Base-by-base conservation (phyloP, 2,888 invertebrate genomes). In the Aphelenchoides bicaudatus region DNA sequence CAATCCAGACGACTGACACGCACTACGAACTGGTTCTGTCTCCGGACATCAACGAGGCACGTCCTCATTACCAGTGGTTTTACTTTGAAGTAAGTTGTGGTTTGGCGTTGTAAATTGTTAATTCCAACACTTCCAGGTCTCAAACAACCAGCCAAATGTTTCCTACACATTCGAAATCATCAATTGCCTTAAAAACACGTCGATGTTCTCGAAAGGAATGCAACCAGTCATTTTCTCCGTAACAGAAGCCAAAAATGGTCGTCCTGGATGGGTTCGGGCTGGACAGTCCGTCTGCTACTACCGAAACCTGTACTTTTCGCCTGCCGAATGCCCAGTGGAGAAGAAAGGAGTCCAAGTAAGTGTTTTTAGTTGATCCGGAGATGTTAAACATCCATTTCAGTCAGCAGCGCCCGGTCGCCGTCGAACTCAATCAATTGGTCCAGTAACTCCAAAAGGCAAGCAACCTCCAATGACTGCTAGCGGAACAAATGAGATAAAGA, bases 161-260 rank as follows among this genome's bases (percentile, higher is more conserved):
- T 83, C 86, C 0, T 90, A 90, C 79, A 84, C 86, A 39, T 90
- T 90, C 82, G 90, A 90, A 79, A 88, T 90, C 54, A 85, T 89
- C 71, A 90, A 90, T 82, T 89, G 88, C 80, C 87, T 89, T 78
- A 90, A 90, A 80, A 85, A 86, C 37, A 88, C 88, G 78, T 89
- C 89, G 71, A 88, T 90, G 81, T 90, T 89, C 80, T 88, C 89
- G 79, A 87, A 86, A 78, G 90, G 89, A 43, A 89, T 90, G 89
- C 88, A 88, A 78, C 90, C 90, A 13, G 86, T 90, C 50, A 80
- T 90, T 81, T 90, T 87, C 81, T 90, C 89, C n/a, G 88, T 88
- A 21, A 85, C 83, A 50, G 88, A 88, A 74, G 86, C 87, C 2
- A 80, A 85, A 59, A 70, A 72, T 16, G 81, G 82, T 2, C 71